These are phyloP conservation scores for Lutjanus erythropterus DNA, from an alignment of 2,113 vertebrate genomes.

Conservation along the genomic window DNA sequence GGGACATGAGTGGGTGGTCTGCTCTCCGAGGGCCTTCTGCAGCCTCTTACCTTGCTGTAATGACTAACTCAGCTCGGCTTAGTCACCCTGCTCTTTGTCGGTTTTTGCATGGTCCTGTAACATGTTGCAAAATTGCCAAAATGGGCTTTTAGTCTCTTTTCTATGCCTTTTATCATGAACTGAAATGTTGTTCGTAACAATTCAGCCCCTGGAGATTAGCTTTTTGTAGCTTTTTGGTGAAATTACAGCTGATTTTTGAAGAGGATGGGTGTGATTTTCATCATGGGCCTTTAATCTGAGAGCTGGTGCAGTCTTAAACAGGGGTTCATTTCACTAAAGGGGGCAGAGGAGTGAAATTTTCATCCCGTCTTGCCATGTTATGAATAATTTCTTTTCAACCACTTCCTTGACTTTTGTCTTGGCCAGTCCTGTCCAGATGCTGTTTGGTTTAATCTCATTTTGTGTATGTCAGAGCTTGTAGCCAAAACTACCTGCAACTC, in stretches of 20 bases:
- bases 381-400: background rate
- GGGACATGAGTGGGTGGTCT: conserved; percentile 71
- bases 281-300: background rate
- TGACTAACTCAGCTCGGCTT: conserved; percentile 59
- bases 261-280: background rate
- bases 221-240: background rate
- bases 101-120: conserved; percentile 30
- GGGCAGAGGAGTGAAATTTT: background rate
- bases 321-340: background rate
- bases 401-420: background rate
- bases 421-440: background rate
- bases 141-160: conserved; percentile 10
- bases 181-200: conserved; percentile 10
- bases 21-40: conserved; percentile 40
- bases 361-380: background rate
- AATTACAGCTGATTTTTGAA: conserved; percentile 4
- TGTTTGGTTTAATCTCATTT: background rate
- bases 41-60: conserved; percentile 53
- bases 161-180: conserved; percentile 24
- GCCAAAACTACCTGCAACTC: too few relatives aligned
- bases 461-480: background rate
- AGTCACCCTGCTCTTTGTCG: conserved; percentile 35
- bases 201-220: background rate
- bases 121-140: conserved; percentile 20
- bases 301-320: background rate